Base-by-base conservation (phyloP, 2,888 invertebrate genomes). In the Chironomus tentans region DNA sequence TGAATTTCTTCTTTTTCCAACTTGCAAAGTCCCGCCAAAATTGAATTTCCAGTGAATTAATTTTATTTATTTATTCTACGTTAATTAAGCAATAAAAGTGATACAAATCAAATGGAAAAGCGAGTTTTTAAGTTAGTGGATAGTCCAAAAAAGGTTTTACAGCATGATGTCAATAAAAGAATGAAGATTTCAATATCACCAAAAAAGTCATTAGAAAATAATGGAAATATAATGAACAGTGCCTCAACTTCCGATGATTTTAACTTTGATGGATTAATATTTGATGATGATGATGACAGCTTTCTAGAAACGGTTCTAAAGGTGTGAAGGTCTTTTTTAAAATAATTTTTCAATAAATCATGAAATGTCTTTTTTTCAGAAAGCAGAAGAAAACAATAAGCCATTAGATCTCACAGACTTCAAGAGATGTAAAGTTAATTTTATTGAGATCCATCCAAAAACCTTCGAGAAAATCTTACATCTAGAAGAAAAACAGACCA, bases 341-440 rank as follows among this genome's bases (percentile, higher is more conserved):
- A 13, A 13, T 21, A 12, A 24, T 12, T 65, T 13, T 13, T 12
- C 0, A 21, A 10, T 24, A 18, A 28, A 4, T 28, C 28, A 28
- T 28, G 1, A 28, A 28, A 28, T 28, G 1, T 56, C 2, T 5
- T 15, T 50, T 15, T 15, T 50, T 15, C n/a, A 56, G 56, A 56
- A 56, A 7, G 56, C 56, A 15, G 7, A 56, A 7, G 56, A 56
- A 56, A 56, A 1, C 7, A 56, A 18, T 4, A 6, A 15, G 18
- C 10, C 13, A 18, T 15, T 72, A 3, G 38, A 72, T 72, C 62
- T 72, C 0, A 24, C 71, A 50, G 62, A 24, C 7, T 61, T 38
- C 18, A 87, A 87, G 79, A 85, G 87, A 18, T 90, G 89, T 82
- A 85, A 85, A 81, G 82, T 90, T 77, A 69, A 85, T 12, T 24